phyloP scores from a whole-genome alignment of 2,113 vertebrate species.

The Coregonus clupeaformis region DNA sequence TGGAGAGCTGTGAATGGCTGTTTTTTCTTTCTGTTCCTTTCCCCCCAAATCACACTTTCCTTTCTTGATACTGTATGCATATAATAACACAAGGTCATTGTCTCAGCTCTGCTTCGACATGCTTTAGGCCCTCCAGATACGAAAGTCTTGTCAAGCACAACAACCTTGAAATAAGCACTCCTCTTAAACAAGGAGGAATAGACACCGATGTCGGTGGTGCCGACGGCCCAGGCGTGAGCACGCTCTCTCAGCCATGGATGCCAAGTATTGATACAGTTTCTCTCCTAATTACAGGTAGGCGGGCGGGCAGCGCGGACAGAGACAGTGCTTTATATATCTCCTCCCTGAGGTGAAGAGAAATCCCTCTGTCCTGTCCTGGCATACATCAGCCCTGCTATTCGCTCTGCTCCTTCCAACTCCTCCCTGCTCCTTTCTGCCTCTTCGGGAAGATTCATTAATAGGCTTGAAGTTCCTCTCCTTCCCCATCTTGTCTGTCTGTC shows the following conservation, averaged over 20 bases:
- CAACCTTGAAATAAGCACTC: slow-evolving; percentile 46
- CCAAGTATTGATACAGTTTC: slow-evolving; percentile 23
- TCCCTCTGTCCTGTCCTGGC: neutral
- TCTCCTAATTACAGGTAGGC: slow-evolving; percentile 29
- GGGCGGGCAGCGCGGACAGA: neutral
- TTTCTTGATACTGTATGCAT: neutral
- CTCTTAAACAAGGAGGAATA: slow-evolving; percentile 37
- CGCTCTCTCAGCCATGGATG: neutral
- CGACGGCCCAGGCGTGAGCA: too few relatives aligned
- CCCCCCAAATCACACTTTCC: neutral
- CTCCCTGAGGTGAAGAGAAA: neutral
- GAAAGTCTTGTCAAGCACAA: neutral
- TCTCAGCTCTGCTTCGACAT: neutral
- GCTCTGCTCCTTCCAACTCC: neutral
- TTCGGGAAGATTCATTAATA: neutral
- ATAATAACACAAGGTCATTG: neutral
- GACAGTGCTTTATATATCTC: slow-evolving; percentile 6
- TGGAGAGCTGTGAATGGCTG: neutral
- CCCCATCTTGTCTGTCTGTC: neutral
- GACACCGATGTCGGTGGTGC: slow-evolving; percentile 24
- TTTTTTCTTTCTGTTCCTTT: neutral
- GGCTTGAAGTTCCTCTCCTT: neutral
- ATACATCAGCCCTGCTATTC: neutral
- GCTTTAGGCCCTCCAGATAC: neutral
- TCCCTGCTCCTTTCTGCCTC: neutral